Base-by-base conservation (phyloP, 2,113 vertebrate species). In the Anguilla japonica region DNA sequence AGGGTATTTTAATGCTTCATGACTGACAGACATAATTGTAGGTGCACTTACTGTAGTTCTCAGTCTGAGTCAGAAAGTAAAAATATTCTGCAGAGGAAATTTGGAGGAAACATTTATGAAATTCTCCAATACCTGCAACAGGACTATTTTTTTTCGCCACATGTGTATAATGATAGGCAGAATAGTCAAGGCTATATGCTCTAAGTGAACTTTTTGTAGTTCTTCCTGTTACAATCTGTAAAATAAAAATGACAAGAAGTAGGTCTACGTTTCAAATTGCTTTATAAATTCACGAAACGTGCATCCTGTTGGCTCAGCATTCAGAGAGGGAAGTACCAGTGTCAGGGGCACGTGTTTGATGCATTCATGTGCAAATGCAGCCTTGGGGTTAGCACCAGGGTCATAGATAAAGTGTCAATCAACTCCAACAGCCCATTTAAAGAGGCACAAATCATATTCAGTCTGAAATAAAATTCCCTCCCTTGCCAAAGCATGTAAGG, bases 1-100 rank as follows among this genome's bases (percentile, higher is more conserved):
- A 84, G 29, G 39, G 50, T 39, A 84, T 84, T 67, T 56, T 84
- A 84, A 67, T 63, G 16, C 20, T 60, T 84, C 34, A 84, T 41
- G 6, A 67, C 34, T 11, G 13, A 46, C 20, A 81, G 41, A 81
- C 34, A 39, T n/a, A 81, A 3, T 81, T 46, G 2, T 34, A 67
- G 60, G 60, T 67, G 79, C 39, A 41, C 79, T 41, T 81, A 34
- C 34, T 34, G 34, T 34, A 2, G 39, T 80, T 41, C 1, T 41
- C 40, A 11, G n/a, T 71, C 26, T 71, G 5, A 26, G 22, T 26
- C 13, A 22, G 60, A 22, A 67, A 67, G 60, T 5, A 67, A 67
- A 67, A 26, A 20, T 3, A 75, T n/a, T 75, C 8, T 13, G 34
- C 9, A 5, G 8, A 26, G 67, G 26, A 75, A 75, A 75, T 75